phyloP scores from a whole-genome alignment of 2,113 vertebrate species.

The Gorsachius goisagi region DNA sequence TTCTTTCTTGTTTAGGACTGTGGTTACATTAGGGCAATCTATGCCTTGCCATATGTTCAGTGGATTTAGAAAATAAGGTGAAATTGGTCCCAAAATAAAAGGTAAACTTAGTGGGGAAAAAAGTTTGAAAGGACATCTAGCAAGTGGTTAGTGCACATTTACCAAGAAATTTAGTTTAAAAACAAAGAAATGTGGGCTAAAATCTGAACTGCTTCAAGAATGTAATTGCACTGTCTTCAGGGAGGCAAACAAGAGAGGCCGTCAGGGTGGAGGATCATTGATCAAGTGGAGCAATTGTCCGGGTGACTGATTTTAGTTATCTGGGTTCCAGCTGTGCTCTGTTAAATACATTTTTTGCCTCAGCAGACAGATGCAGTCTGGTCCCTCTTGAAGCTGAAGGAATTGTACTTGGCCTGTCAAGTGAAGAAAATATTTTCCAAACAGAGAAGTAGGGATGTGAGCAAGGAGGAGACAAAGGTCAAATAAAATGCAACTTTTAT shows the following conservation, averaged over 20 bases:
- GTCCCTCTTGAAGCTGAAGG: neutral
- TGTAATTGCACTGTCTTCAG: neutral
- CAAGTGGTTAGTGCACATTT: neutral
- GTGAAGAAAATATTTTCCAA: slow-evolving; percentile 25
- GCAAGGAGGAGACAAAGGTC: neutral
- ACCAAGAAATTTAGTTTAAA: neutral
- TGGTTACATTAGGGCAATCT: neutral
- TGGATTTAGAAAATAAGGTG: neutral
- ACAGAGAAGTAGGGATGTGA: neutral
- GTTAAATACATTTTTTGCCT: neutral
- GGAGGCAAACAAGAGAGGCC: neutral
- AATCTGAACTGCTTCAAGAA: neutral
- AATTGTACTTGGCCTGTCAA: slow-evolving; percentile 13
- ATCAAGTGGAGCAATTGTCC: neutral
- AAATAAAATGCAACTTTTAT: neutral
- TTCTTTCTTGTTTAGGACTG: neutral
- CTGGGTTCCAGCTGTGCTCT: neutral
- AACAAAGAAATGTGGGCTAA: neutral
- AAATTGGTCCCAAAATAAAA: neutral
- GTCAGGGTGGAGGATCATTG: neutral
- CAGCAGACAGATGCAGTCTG: neutral
- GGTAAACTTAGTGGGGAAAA: neutral
- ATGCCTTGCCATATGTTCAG: neutral
- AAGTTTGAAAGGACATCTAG: neutral
- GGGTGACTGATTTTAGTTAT: neutral